A percentile compares a stretch with the other conserved stretches of the same genome.
These are phyloP conservation scores for Centropus unirufus DNA, from an alignment of 2,113 vertebrate species.

Conservation along the genomic window DNA sequence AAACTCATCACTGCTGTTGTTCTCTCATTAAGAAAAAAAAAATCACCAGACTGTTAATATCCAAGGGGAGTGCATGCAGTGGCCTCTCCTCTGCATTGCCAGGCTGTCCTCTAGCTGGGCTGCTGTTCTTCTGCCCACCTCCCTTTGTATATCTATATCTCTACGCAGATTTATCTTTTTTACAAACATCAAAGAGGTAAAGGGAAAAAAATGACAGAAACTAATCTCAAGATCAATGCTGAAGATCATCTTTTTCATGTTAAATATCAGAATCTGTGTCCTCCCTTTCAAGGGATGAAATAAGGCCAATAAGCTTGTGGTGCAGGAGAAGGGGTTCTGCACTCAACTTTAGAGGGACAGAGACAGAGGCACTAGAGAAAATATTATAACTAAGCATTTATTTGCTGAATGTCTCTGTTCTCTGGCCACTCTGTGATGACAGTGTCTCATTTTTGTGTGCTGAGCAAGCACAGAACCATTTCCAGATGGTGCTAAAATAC, in stretches of 20 bases:
- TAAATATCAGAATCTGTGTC: not conserved
- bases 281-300: not conserved
- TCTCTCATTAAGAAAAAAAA: constrained; percentile 17
- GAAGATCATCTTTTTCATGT: not conserved
- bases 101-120: not conserved
- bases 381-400: not conserved
- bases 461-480: not conserved
- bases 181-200: not conserved
- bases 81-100: not conserved
- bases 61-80: rapidly evolving
- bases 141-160: not conserved
- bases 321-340: not conserved
- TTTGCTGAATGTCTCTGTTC: not conserved
- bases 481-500: not conserved
- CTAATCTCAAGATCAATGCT: not conserved
- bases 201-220: constrained; percentile 1
- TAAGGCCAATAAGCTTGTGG: not conserved
- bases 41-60: not conserved
- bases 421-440: not conserved
- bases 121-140: not conserved
- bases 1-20: not conserved
- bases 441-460: not conserved
- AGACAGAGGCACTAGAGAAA: not conserved
- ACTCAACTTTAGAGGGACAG: not conserved
- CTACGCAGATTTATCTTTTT: not conserved